Conservation (phyloP, 2,797 vertebrate genomes). For the Sciaenops ocellatus region DNA sequence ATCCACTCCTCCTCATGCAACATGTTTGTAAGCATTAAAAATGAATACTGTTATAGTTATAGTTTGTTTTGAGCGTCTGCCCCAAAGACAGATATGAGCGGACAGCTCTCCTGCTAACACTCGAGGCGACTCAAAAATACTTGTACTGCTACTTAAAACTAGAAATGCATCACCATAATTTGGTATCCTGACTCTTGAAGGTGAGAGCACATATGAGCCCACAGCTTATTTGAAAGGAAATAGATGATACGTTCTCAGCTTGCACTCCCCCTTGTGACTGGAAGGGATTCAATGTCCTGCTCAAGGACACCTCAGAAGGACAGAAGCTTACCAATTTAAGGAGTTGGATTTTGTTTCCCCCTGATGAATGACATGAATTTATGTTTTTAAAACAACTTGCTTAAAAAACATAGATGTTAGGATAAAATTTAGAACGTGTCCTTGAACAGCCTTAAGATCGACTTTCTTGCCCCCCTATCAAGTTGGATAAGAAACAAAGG, state of each 20-base stretch:
- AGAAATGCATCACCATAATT: neutral
- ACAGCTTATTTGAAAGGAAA: neutral
- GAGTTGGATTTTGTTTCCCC: neutral
- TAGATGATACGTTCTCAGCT: neutral
- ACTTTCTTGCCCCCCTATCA: neutral
- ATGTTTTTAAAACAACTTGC: neutral
- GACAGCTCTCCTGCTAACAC: too few relatives aligned
- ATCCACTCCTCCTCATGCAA: neutral
- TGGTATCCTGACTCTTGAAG: neutral
- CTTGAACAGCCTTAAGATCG: conserved; percentile 1
- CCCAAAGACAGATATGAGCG: neutral
- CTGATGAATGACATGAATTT: neutral
- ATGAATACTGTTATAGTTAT: neutral
- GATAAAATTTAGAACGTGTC: neutral
- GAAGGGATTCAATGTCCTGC: neutral
- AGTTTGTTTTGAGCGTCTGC: neutral
- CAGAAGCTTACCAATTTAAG: neutral
- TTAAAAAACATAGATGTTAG: neutral
- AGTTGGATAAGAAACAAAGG: neutral
- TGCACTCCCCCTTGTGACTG: neutral
- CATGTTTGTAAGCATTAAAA: neutral
- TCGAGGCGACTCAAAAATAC: neutral
- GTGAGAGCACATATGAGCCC: neutral
- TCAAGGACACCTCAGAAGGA: neutral
- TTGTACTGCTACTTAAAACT: too few relatives aligned